Base-by-base conservation (phyloP, 2,888 invertebrate genomes). In the Aphidoletes aphidimyza region DNA sequence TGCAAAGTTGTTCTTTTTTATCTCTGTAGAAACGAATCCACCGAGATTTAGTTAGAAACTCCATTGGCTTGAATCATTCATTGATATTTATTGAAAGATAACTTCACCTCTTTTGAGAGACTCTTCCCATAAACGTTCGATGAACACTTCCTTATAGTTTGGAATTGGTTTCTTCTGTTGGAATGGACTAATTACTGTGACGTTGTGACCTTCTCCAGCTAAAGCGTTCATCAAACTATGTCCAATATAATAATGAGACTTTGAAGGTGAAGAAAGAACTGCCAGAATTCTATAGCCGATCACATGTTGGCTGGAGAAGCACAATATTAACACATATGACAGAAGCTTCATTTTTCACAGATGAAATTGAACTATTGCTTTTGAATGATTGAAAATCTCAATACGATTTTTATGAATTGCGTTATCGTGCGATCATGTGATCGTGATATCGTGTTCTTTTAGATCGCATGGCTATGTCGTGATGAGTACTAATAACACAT, bases 151-250 rank as follows among this genome's bases (percentile, higher is more conserved):
- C 6, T 34, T 37, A 22, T 78, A 84, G 34, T 84, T 84, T 69
- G 39, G 17, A 9, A 84, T 83, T 34, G 84, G 37, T 39, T 54
- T 39, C 9, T 83, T 83, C 26, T 84, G 36, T 84, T 47, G n/a
- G 49, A 83, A 47, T 26, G 84, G 83, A 26, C 49, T 83, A 17
- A 89, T 87, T 0, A 89, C 86, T 0, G 89, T 89, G 0, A 90
- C 88, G 9, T 90, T 87, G 86, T 90, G 90, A 0, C 90, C 90
- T 0, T 88, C 87, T 17, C 86, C 86, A 0, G 87, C 88, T 39
- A 91, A 86, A 0, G 87, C 89, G 30, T 88, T 88, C 85, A 89
- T 87, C 84, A 90, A 84, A 0, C 89, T 86, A 6, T 88, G 88
- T 0, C 89, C 89, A 19, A 89, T 87, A 85, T 89, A 88, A 69